Evolutionary conservation across 1,140 invertebrate species (phyloP).

Genomic region (Drosophila ananassae): DNA sequence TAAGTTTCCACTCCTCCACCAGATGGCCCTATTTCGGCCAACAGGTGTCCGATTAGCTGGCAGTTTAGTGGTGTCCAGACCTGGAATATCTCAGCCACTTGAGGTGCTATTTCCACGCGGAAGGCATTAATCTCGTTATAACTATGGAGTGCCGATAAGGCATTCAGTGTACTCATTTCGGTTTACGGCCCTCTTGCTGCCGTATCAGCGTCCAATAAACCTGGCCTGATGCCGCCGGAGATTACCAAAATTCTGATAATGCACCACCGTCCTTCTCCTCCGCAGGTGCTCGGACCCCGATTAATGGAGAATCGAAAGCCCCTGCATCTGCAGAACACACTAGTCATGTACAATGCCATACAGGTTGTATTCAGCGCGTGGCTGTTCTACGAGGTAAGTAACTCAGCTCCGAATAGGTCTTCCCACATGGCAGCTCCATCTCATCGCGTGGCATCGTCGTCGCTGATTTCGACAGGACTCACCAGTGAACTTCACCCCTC

Average conservation of each 20-base stretch:
- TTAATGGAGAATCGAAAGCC: conserved; percentile 95
- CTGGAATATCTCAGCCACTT: conserved; percentile 18
- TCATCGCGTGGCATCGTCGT: conserved; percentile 36
- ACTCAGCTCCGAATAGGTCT: conserved; percentile 1
- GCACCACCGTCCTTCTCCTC: conserved; percentile 13
- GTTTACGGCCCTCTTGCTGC: conserved; percentile 8
- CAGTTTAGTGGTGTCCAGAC: background rate
- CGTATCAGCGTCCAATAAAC: conserved; percentile 42
- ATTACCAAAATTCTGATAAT: conserved; percentile 15
- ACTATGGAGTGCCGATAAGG: conserved; percentile 14
- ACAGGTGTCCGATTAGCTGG: conserved; percentile 29
- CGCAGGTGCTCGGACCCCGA: conserved; percentile 89
- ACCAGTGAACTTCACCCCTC: background rate
- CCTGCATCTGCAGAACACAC: conserved; percentile 90
- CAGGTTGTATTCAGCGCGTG: conserved; percentile 93
- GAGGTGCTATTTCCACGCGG: conserved; percentile 2
- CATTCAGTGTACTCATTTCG: background rate
- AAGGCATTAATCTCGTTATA: background rate
- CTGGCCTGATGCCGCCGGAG: conserved; percentile 1
- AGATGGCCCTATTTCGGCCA: background rate
- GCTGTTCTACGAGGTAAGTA: conserved; percentile 92
- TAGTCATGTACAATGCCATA: conserved; percentile 93
- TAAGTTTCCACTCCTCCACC: conserved; percentile 77
- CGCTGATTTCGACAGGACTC: conserved; percentile 38
- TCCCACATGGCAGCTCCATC: conserved; percentile 29